Evolutionary conservation across 2,113 vertebrate genomes (phyloP), one percentile per base, ranked within the genome.

Genomic region (Rhea pennata): DNA sequence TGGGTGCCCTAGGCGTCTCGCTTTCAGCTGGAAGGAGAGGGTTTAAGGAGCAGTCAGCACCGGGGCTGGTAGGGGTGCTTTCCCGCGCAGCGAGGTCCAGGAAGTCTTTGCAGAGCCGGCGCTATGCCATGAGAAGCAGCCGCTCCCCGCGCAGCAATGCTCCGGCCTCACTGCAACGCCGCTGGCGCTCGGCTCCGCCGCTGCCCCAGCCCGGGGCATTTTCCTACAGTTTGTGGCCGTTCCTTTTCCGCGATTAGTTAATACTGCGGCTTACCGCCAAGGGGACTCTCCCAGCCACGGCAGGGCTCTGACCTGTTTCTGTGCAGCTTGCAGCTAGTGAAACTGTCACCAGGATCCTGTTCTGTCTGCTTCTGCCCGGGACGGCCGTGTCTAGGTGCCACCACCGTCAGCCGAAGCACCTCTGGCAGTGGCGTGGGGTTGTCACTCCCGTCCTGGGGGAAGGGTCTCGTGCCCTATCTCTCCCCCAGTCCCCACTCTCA

Each of bases 211-310:
- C 33, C 27, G 2, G 19, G 24, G 75, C 15, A 12, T 12, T 58
- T 23, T 23, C 19, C 21, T 19, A 31, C 39, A 27, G 0, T 62
- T 90, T 56, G 15, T 33, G 33, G 9, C 36, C 20, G 42, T 56
- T 70, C 4, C 29, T 93, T 94, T 51, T 36, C 9, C 15, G 26
- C 15, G 50, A 0, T 21, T 48, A 40, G 24, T 94, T 59, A 4
- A 20, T 58, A 36, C 39, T 39, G 16, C 40, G 3, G 56, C 51
- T 75, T 48, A 53, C 66, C 19, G 79, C 39, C 3, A 33, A 4
- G 0, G 2, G 53, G 19, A 19, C 81, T 82, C 1, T 0, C 44
- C 50, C 2, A 1, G 76, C 23, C 6, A 0, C 1, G 1, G 66
- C 66, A 65, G 70, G 66, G 56, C 8, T 19, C 31, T 21, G 44